Evolutionary conservation across 2,797 vertebrate species (phyloP), one percentile per base, ranked within the genome.

Genomic region (Sciaenops ocellatus): DNA sequence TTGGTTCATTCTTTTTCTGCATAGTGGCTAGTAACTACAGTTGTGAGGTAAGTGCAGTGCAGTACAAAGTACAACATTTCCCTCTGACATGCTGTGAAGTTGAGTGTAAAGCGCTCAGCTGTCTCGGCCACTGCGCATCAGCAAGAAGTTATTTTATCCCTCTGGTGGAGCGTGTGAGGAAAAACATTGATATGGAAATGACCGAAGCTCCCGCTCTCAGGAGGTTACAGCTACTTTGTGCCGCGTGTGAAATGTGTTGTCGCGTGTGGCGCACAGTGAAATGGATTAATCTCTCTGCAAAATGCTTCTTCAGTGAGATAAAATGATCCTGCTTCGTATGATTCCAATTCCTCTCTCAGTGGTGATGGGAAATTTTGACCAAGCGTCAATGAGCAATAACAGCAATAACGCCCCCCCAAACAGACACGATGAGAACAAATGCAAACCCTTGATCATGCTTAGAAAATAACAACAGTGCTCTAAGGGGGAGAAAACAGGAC

Each of bases 261-360:
- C 44, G 46, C 38, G 46, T 22, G 60, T 70, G 3, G 17, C 10
- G 7, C 24, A n/a, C 0, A 30, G 50, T 59, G 30, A 80, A 80
- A 86, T 57, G 0, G 54, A 79, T 59, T 78, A 5, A 64, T 76
- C 52, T 73, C 15, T 74, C 51, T 54, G 42, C 26, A 59, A 80
- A 78, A 56, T 7, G 59, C 30, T 46, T 65, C 47, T 1, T n/a
- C 4, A 8, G 28, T 10, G 46, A 54, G 26, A 72, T 47, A 16
- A 81, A 81, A 65, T 54, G 30, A 55, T 71, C 3, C n/a, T n/a
- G 64, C 42, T 9, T 73, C 0, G 28, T 30, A 38, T 24, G 47
- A 73, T 41, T 56, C n/a, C 65, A 79, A 69, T 82, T 75, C 55
- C 6, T 71, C 30, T 75, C 64, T n/a, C 65, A 48, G 69, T 18